Evolutionary conservation across 2,113 vertebrate species (phyloP).

Genomic region (Pygoscelis antarcticus): DNA sequence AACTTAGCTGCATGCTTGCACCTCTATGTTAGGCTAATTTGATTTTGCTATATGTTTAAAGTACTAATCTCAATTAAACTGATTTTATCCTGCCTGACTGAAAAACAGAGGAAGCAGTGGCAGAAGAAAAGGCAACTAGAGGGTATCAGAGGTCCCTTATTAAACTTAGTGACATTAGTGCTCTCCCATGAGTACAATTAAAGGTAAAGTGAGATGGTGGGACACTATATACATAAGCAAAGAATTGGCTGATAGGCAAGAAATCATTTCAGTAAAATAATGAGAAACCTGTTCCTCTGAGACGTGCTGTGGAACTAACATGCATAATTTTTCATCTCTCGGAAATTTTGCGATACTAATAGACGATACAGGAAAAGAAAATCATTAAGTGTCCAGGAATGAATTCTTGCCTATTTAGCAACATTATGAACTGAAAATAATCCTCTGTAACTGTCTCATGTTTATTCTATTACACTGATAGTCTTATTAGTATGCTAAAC

Average conservation of each 20-base stretch:
- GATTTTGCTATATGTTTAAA: neutral
- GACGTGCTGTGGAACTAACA: conserved; percentile 1
- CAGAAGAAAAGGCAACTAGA: neutral
- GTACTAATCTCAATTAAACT: neutral
- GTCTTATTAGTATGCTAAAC: conserved; percentile 7
- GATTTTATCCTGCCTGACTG: neutral
- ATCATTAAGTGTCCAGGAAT: conserved; percentile 15
- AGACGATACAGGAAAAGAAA: neutral
- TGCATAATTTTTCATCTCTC: conserved; percentile 19
- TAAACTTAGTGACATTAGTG: conserved; percentile 57
- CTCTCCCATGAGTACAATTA: conserved; percentile 69
- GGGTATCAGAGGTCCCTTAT: conserved; percentile 16
- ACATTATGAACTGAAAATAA: conserved; percentile 2
- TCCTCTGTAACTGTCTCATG: neutral
- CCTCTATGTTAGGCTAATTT: neutral
- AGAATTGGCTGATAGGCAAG: conserved; percentile 34
- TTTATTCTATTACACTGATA: conserved; percentile 11
- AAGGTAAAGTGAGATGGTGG: conserved; percentile 35
- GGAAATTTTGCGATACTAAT: conserved; percentile 27
- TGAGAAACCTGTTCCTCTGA: conserved; percentile 45
- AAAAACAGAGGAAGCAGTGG: neutral
- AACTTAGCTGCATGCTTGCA: neutral
- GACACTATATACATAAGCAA: neutral
- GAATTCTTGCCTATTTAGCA: neutral
- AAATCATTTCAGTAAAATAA: conserved; percentile 61